Base-by-base conservation (phyloP, 2,888 invertebrate genomes). In the Oxytorus armatus region DNA sequence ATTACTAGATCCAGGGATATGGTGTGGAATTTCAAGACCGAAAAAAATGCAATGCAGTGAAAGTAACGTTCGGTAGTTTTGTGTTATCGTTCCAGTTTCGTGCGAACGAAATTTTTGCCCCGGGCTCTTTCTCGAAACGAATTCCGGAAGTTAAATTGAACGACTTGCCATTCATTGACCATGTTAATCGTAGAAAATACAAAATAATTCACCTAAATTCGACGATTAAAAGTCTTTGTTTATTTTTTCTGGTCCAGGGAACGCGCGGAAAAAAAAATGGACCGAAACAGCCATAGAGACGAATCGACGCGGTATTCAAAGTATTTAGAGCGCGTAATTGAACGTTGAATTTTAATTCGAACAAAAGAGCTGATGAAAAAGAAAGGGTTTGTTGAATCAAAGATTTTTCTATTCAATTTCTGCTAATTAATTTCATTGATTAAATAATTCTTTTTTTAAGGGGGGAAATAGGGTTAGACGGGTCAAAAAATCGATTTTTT, bases 51-150 rank as follows among this genome's bases (percentile, higher is more conserved):
- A 65, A 63, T 55, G 14, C 55, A 57, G 80, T 77, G 80, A 80
- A 80, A 80, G 80, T 77, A 53, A 42, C 47, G 66, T 73, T 69
- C 69, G 39, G 51, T 57, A 72, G 65, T 65, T 73, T 61, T 51
- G 39, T 76, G 68, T 69, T 73, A 77, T 73, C 72, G 80, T 80
- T 72, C 77, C 76, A 68, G 61, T 63, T 69, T 63, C 42, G 57
- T 77, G 80, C 76, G 68, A 57, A 77, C 66, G 36, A 57, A 42
- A 63, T 55, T 68, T 36, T 33, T 5, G 63, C 55, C 29, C 59
- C 51, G n/a, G 57, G 70, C 44, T 36, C 53, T 55, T 55, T 47
- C 39, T 65, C 65, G 65, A 74, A 74, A 74, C 33, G 18, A 47
- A 65, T 47, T n/a, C 29, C 69, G 69, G 55, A 44, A 44, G 44